These are phyloP conservation scores for Phoenicopterus ruber DNA, from an alignment of 2,113 vertebrate genomes.

Conservation along the genomic window DNA sequence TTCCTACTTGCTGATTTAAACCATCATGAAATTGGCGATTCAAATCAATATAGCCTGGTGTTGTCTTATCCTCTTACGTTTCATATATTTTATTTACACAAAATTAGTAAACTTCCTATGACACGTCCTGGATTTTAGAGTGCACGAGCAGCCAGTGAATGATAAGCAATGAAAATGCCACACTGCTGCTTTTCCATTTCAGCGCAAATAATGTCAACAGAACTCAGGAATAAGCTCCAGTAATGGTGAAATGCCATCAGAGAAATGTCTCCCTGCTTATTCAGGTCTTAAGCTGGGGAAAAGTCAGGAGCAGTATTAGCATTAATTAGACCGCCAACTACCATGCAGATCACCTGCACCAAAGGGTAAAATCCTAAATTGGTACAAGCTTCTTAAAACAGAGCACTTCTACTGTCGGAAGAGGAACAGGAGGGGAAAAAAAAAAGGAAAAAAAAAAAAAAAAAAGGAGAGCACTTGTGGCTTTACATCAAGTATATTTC, in stretches of 20 bases:
- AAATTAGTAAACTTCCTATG: background rate
- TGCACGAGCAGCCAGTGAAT: background rate
- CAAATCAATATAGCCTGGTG: background rate
- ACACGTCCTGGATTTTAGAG: background rate
- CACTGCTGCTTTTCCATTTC: background rate
- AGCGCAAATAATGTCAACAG: background rate
- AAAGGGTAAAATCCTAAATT: background rate
- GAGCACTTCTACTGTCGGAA: background rate
- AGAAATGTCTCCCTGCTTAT: background rate
- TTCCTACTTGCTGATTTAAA: background rate
- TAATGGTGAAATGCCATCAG: background rate
- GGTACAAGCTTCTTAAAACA: background rate
- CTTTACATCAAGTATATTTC: slow-evolving; percentile 50
- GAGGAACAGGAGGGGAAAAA: rapidly evolving
- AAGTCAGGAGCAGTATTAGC: background rate
- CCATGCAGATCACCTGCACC: background rate
- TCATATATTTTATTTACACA: background rate
- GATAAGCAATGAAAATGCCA: background rate
- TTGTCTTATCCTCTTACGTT: background rate
- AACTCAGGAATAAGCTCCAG: background rate
- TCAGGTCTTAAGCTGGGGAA: background rate
- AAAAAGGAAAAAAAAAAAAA: background rate
- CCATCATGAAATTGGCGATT: background rate
- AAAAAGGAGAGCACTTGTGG: background rate
- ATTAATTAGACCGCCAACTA: background rate